Evolutionary conservation across 2,888 invertebrate species (phyloP).

Genomic region (Phrixothrix hirtus): DNA sequence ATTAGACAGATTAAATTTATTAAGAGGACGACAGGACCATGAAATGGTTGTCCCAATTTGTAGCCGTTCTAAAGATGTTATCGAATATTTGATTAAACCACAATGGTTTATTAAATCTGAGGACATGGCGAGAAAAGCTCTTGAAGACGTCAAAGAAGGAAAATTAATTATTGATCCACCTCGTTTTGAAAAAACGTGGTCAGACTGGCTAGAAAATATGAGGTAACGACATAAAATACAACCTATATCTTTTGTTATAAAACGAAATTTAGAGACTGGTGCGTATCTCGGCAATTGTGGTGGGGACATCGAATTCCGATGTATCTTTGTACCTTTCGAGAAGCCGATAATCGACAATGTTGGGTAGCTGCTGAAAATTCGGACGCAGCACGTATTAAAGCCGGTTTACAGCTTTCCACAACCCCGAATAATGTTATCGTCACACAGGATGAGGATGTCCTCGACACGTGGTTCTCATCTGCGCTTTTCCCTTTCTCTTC

Average conservation of each 20-base stretch:
- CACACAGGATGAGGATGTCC: constrained; percentile 89
- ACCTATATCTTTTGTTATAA: no score
- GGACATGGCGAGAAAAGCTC: constrained; percentile 87
- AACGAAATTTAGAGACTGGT: constrained; percentile 98
- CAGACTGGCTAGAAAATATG: constrained; percentile 93
- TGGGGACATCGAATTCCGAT: constrained; percentile 99
- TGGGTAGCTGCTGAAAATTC: constrained; percentile 57
- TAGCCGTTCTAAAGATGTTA: constrained; percentile 95
- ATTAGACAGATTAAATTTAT: constrained; percentile 66
- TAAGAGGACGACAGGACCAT: constrained; percentile 68
- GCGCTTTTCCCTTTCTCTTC: constrained; percentile 95
- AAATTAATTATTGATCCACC: constrained; percentile 89
- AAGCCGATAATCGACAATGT: constrained; percentile 31
- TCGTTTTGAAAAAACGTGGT: constrained; percentile 91
- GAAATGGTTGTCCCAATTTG: constrained; percentile 96
- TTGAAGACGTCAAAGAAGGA: constrained; percentile 77
- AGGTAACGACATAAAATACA: constrained; percentile 56
- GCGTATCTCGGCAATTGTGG: constrained; percentile 97
- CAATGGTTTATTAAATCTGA: constrained; percentile 96
- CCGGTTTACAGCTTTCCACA: constrained; percentile 66
- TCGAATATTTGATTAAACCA: constrained; percentile 93
- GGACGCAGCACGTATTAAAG: constrained; percentile 79
- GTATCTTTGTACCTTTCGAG: constrained; percentile 59
- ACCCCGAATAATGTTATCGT: constrained; percentile 60
- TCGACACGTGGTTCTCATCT: constrained; percentile 99